Conservation (phyloP, 2,797 vertebrate species). For the Clarias laeviceps region DNA sequence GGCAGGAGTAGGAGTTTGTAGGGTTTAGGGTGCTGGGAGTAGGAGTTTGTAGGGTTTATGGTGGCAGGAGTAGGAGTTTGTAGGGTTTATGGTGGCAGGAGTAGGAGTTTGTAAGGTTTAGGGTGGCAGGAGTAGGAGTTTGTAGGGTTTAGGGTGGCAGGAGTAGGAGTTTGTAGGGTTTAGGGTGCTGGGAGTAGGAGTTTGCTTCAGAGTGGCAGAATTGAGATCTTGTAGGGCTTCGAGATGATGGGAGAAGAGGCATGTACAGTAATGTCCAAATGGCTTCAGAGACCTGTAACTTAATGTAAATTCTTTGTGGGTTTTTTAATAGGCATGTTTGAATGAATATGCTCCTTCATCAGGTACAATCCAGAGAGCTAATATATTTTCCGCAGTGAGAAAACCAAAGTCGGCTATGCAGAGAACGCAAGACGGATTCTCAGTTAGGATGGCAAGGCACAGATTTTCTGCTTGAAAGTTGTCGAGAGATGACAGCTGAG, state of each 20-base stretch:
- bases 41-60: background rate
- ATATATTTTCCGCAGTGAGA: conserved; percentile 58
- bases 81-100: background rate
- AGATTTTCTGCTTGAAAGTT: conserved; percentile 56
- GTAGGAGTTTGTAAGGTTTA: background rate
- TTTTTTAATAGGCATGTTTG: conserved; percentile 46
- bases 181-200: background rate
- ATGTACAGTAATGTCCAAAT: background rate
- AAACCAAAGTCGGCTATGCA: conserved; percentile 18
- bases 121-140: background rate
- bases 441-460: conserved; percentile 53
- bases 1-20: background rate
- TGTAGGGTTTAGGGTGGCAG: background rate
- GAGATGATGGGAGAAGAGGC: background rate
- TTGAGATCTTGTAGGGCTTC: background rate
- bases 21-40: background rate
- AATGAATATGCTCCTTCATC: conserved; percentile 54
- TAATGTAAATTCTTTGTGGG: conserved; percentile 43
- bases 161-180: background rate
- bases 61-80: background rate
- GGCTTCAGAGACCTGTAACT: background rate
- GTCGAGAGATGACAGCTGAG: conserved; percentile 63
- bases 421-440: conserved; percentile 23
- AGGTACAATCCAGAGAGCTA: conserved; percentile 56
- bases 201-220: background rate